A percentile compares a stretch with the other conserved stretches of the same genome.
Evolutionary conservation across 1,140 invertebrate species (phyloP).

Genomic region (Diuraphis noxia): DNA sequence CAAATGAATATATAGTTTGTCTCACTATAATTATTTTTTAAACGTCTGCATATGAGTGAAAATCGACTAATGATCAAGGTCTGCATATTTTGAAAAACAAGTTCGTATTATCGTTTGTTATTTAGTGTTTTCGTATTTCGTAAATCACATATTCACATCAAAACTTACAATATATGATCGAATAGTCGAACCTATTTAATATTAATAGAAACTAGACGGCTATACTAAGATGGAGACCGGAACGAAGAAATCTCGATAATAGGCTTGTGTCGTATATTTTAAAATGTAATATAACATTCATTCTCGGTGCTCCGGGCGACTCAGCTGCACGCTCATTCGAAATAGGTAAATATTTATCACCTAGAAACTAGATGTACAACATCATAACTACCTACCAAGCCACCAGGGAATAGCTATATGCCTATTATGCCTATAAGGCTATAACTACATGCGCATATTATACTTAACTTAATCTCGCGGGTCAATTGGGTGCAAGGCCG

Average conservation of each 20-base stretch:
- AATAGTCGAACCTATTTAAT: background rate
- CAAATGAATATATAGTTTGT: too few species aligned
- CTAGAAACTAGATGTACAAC: background rate
- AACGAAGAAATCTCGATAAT: background rate
- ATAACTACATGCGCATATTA: background rate
- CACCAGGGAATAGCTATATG: too few species aligned
- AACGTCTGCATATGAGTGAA: too few species aligned
- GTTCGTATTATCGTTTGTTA: background rate
- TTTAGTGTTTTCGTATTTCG: background rate
- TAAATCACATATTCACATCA: background rate
- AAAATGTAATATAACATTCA: background rate
- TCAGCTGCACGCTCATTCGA: background rate
- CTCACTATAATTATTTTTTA: too few species aligned
- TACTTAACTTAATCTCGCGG: background rate
- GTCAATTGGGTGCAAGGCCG: background rate
- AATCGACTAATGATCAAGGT: too few species aligned
- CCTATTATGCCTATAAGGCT: too few species aligned
- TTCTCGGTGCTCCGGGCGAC: background rate
- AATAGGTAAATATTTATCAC: background rate
- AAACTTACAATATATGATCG: background rate
- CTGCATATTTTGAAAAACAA: background rate
- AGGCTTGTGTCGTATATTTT: background rate
- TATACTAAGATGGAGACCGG: background rate
- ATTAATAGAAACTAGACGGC: background rate
- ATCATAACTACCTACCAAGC: background rate